These are phyloP conservation scores for Ophion costatus DNA, from an alignment of 2,888 invertebrate species.

Conservation along the genomic window DNA sequence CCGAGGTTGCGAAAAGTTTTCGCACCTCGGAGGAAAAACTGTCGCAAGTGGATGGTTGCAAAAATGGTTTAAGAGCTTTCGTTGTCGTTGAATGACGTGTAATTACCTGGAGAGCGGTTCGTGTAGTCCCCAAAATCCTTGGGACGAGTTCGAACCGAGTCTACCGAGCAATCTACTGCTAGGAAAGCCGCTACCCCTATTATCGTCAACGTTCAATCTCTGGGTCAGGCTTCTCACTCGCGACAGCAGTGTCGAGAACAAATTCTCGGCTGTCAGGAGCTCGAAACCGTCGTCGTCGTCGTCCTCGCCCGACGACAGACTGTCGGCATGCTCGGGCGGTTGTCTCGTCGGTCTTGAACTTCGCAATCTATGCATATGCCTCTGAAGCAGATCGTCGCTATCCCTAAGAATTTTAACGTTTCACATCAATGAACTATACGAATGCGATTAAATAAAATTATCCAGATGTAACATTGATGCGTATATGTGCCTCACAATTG, in stretches of 20 bases:
- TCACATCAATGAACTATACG: constrained; percentile 21
- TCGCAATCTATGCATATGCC: constrained; percentile 84
- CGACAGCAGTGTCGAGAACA: constrained; percentile 94
- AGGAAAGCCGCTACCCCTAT: constrained; percentile 87
- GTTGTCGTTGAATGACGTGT: constrained; percentile 10
- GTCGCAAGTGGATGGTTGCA: no score
- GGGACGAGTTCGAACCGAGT: constrained; percentile 79
- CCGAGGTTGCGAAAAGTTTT: background rate
- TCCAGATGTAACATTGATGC: no score
- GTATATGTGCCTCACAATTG: no score
- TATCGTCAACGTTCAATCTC: constrained; percentile 93
- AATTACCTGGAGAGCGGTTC: constrained; percentile 84
- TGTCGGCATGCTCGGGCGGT: constrained; percentile 90
- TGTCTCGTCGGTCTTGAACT: constrained; percentile 88
- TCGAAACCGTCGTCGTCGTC: constrained; percentile 96
- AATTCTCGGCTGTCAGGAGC: constrained; percentile 94
- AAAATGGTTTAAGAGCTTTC: background rate
- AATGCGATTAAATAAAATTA: constrained; percentile 2
- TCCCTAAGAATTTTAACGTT: constrained; percentile 69
- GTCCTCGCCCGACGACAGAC: constrained; percentile 94
- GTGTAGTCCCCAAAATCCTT: constrained; percentile 84
- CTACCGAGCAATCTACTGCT: constrained; percentile 86
- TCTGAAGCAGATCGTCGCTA: constrained; percentile 80
- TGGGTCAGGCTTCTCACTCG: constrained; percentile 94
- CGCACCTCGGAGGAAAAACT: constrained; percentile 2